Evolutionary conservation across 2,113 vertebrate genomes (phyloP), one percentile per base, ranked within the genome.

Genomic region (Nematolebias whitei): DNA sequence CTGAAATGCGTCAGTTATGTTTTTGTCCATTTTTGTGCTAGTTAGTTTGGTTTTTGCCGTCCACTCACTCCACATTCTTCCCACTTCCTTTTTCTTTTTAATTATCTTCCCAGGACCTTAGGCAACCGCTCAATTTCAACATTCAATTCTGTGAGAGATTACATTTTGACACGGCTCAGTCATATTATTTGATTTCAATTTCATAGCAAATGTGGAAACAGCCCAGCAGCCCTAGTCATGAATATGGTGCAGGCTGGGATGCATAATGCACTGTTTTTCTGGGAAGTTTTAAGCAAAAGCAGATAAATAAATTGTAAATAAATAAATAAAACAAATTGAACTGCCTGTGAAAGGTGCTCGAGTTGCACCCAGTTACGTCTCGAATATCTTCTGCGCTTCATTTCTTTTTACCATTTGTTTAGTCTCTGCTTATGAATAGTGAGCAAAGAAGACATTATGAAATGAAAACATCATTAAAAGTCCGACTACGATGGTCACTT

Each of bases 171-270:
- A 87, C 29, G 55, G 78, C 79, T 82, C 82, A 72, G 79, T 87
- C 85, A 79, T 86, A 78, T 87, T 87, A 86, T 88, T 88, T 89
- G 80, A 87, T 87, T 89, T 85, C 73, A 63, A 79, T 88, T 87
- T 86, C 78, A 80, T 76, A 86, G 78, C 68, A 68, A 82, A 85
- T 76, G 80, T 78, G 76, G 78, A 85, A 79, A 85, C 76, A 85
- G 78, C 87, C 83, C 80, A 78, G 78, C 79, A 83, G 77, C 80
- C 71, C 58, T 55, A 51, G 71, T 79, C 83, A 87, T 85, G 79
- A 88, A 85, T 88, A 80, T 75, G 71, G 56, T 80, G 77, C 68
- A 78, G 76, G 76, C 80, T 73, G 75, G 78, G 32, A 71, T 82
- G 77, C 68, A 74, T 86, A 76, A 88, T 80, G 47, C 63, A 18